A percentile compares a stretch with the other conserved stretches of the same genome.
phyloP scores from a whole-genome alignment of 2,113 vertebrate species.

The Tylochromis polylepis region DNA sequence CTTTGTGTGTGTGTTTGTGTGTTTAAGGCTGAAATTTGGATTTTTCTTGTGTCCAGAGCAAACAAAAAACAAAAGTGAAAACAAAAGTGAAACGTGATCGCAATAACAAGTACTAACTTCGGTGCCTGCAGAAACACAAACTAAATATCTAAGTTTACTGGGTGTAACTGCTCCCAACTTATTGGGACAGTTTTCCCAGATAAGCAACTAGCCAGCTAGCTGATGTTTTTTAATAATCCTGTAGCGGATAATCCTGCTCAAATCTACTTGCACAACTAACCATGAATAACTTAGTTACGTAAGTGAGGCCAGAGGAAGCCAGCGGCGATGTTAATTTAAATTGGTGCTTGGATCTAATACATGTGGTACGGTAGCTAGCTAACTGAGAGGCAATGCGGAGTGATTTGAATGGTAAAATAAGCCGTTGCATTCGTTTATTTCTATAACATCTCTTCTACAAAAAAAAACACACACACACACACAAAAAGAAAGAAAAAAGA shows the following conservation, averaged over 20 bases:
- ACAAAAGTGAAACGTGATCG: neutral
- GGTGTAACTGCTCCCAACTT: neutral
- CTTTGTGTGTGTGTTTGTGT: neutral
- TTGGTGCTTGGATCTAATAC: neutral
- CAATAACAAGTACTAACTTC: neutral
- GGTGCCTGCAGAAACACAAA: neutral
- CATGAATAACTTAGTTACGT: slow-evolving; percentile 34
- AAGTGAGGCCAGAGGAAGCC: neutral
- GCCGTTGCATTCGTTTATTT: neutral
- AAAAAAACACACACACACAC: neutral
- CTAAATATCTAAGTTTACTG: neutral
- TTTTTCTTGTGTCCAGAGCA: neutral
- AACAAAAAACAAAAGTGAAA: neutral
- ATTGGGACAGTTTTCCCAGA: neutral
- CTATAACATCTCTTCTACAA: neutral
- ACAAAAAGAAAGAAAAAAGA: neutral
- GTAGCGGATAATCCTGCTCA: slow-evolving; percentile 45
- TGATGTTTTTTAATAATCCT: slow-evolving; percentile 1
- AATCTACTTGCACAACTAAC: slow-evolving; percentile 40
- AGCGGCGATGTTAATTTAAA: neutral
- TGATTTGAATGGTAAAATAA: neutral
- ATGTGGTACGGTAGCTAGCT: neutral
- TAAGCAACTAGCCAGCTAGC: neutral
- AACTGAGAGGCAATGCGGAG: neutral
- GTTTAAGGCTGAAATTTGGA: neutral